Percentiles rank a stretch among this genome's conserved stretches.
phyloP scores from a whole-genome alignment of 2,888 invertebrate species.

The Diaphora mendica region DNA sequence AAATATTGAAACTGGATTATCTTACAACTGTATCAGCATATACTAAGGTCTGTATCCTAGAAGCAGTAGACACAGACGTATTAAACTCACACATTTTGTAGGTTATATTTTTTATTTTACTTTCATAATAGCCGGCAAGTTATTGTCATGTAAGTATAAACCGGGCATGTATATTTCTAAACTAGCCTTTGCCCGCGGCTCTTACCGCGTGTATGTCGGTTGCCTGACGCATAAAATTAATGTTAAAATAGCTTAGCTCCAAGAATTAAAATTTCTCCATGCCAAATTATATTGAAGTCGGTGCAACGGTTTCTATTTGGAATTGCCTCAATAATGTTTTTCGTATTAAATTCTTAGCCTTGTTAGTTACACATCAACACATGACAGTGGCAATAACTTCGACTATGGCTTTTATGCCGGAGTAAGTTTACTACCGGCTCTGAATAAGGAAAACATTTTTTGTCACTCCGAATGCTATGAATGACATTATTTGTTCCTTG shows the following conservation, averaged over 20 bases:
- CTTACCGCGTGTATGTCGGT: no score
- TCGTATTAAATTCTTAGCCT: background rate
- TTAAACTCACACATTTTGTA: background rate
- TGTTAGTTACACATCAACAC: background rate
- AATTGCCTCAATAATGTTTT: background rate
- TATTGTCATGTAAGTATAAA: background rate
- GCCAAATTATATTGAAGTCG: no score
- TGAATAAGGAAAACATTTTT: background rate
- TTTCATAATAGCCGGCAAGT: background rate
- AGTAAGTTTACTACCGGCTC: background rate
- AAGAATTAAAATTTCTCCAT: no score
- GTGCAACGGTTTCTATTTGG: background rate
- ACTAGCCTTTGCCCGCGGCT: background rate
- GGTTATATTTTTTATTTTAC: background rate
- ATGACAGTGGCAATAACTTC: background rate
- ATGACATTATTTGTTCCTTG: background rate
- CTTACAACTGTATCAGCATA: background rate
- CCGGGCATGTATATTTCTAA: background rate
- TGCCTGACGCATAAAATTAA: no score
- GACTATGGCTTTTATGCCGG: background rate
- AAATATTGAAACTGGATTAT: background rate
- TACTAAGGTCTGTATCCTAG: background rate
- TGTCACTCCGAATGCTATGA: background rate
- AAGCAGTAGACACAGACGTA: background rate
- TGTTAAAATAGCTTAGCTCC: no score